Base-by-base conservation (phyloP, 2,113 vertebrate species). In the Leptobrachium ailaonicum region DNA sequence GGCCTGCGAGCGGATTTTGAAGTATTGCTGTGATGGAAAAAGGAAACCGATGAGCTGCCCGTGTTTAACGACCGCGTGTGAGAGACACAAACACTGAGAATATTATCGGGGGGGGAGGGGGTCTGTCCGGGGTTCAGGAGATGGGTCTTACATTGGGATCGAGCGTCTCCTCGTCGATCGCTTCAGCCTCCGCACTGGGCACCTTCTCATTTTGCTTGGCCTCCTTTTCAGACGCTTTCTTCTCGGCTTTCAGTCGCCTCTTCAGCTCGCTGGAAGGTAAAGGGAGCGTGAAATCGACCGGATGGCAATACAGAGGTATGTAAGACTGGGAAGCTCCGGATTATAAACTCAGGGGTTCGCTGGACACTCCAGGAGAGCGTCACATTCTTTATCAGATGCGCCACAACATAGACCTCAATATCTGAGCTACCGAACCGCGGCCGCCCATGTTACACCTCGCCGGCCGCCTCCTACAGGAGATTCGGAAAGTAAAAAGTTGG, bases 191-290 rank as follows among this genome's bases (percentile, higher is more conserved):
- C 41, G 83, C 60, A 62, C 89, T 86, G 4, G 85, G 87, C 43
- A 85, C 86, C 66, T 93, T 94, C 77, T 94, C 93, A 66, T 67
- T 87, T 68, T 88, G 86, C 84, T 95, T 97, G 32, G 95, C 92
- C 77, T 97, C 97, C 45, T 81, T 81, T 41, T 81, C 98, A 0
- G 94, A 92, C 2, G 88, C 88, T 85, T 99, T 99, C 85, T 95
- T 97, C 79, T 99, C 97, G 0, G 96, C 95, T 89, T 99, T 99
- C 87, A 96, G 86, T 71, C 96, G 95, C 68, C 98, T 94, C 87
- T 99, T 99, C 83, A 93, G 91, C 89, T 99, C 98, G 92, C 98
- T 99, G 79, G 66, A 82, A 75, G 82, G 2, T 71, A 84, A 54
- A 53, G 58, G 6, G 13, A 12, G 47, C 8, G 41, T 32, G 20